phyloP scores from a whole-genome alignment of 2,113 vertebrate species.

The Promerops cafer region DNA sequence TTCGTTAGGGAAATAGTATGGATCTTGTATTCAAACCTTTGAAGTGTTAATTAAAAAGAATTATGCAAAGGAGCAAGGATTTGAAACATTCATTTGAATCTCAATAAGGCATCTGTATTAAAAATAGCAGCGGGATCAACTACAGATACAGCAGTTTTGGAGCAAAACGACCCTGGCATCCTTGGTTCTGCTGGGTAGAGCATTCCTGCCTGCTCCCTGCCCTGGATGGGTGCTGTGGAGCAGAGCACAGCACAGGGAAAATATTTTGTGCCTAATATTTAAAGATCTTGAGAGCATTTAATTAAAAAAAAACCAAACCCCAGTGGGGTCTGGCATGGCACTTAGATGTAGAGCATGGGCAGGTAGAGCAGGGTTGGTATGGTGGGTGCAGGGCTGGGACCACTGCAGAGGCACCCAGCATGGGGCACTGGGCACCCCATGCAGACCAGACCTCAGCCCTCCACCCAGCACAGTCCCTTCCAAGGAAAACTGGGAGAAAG shows the following conservation, averaged over 20 bases:
- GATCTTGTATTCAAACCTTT: constrained; percentile 50
- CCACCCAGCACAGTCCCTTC: background rate
- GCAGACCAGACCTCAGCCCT: rapidly evolving
- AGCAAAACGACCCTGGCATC: background rate
- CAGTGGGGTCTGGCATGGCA: rapidly evolving
- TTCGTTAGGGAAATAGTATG: constrained; percentile 41
- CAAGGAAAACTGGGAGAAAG: background rate
- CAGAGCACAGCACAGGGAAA: background rate
- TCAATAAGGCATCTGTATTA: constrained; percentile 64
- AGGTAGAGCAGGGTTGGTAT: background rate
- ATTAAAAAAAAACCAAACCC: background rate
- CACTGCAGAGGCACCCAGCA: rapidly evolving
- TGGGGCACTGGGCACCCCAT: background rate
- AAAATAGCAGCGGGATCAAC: constrained; percentile 64
- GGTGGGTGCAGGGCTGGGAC: background rate
- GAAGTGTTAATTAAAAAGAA: constrained; percentile 73
- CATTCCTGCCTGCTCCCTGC: background rate
- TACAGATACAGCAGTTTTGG: background rate
- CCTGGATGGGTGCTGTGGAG: background rate
- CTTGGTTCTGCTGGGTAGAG: background rate
- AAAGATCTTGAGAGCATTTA: background rate
- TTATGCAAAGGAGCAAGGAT: constrained; percentile 68
- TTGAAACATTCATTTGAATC: constrained; percentile 69
- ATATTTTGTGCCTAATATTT: background rate
- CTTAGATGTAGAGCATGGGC: background rate